Evolutionary conservation across 2,113 vertebrate species (phyloP).

Genomic region (Stomatorhinus ivindoensis): DNA sequence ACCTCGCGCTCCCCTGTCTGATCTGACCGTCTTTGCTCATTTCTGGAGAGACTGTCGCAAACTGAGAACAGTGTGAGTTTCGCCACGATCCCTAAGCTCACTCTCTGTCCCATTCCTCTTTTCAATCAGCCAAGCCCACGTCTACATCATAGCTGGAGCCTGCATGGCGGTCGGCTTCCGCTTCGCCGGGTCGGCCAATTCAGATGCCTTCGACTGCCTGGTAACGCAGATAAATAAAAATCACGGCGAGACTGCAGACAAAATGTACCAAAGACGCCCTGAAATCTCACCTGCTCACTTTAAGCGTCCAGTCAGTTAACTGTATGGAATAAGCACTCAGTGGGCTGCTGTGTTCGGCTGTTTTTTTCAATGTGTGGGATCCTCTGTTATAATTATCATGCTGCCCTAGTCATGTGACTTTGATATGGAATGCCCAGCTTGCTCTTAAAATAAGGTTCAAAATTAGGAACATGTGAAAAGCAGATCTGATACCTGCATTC

Average conservation of each 20-base stretch:
- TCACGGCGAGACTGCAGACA: no score
- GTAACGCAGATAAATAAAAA: conserved; percentile 46
- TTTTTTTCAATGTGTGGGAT: background rate
- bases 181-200: conserved; percentile 91
- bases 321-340: background rate
- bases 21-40: background rate
- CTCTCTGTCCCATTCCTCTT: background rate
- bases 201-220: conserved; percentile 91
- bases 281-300: background rate
- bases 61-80: background rate
- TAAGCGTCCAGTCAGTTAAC: background rate
- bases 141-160: conserved; percentile 93
- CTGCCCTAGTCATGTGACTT: background rate
- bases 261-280: background rate
- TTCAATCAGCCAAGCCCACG: conserved; percentile 80
- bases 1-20: background rate
- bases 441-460: background rate
- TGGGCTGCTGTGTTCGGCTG: background rate
- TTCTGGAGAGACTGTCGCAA: background rate
- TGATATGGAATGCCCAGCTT: background rate
- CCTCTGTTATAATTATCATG: background rate
- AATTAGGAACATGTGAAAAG: background rate
- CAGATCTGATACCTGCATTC: background rate
- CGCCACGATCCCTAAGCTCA: background rate
- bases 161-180: conserved; percentile 90